Base-by-base conservation (phyloP, 2,888 invertebrate species). In the Alcis repandata region DNA sequence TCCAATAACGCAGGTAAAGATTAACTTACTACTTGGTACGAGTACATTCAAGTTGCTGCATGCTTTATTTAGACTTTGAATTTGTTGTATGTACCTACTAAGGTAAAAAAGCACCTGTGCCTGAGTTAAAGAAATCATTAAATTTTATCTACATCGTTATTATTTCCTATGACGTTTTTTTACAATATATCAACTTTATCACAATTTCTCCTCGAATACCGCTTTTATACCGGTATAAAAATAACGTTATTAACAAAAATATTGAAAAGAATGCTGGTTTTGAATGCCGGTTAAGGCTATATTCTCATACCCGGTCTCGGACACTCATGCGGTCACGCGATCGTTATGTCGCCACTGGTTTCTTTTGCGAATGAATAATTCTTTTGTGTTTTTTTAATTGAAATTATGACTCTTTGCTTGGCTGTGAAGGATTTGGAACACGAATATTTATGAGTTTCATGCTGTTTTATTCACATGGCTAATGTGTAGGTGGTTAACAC, bases 281-380 rank as follows among this genome's bases (percentile, higher is more conserved):
- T 61, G 7, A 9, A 32, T 17, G 27, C 2, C 46, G 19, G 33
- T 11, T 43, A 13, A 17, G 11, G 15, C 1, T 4, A 15, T 32
- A 48, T 22, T 41, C 51, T 51, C 43, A 32, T 9, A 20, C 19
- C 19, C 33, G 7, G 15, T 3, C 2, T 15, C 22, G 33, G 1
- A 36, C 27, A 43, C 54, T 59, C 49, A 53, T n/a, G 46, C 22
- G 60, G 65, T 66, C 65, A 75, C 75, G 75, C 75, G 60, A 74
- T 32, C 64, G 40, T 59, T 40, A 48, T 63, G 65, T 60, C 66
- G 52, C 54, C 58, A 40, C 61, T 61, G 58, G 57, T 61, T 63
- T 69, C 64, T 71, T 63, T 71, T 59, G 64, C 69, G 58, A 67
- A 52, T 52, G 45, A 64, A 43, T 64, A 54, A 51, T 59, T 56